These are phyloP conservation scores for Camponotus floridanus DNA, from an alignment of 1,140 invertebrate species.

Conservation along the genomic window DNA sequence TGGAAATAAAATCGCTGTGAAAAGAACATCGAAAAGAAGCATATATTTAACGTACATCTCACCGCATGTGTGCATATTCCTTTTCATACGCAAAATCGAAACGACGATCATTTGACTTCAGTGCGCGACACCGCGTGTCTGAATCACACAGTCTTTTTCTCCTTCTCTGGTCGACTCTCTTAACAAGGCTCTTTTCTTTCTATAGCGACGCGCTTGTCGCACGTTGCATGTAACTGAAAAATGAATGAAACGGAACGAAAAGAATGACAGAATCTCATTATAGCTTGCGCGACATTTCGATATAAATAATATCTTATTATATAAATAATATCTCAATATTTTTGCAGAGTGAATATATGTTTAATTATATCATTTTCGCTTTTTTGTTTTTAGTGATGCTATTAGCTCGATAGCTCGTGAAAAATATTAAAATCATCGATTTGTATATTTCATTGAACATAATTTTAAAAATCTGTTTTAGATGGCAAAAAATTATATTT, in stretches of 20 bases:
- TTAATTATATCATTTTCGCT: conserved; percentile 11
- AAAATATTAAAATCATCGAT: background rate
- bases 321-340: background rate
- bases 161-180: background rate
- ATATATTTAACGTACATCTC: background rate
- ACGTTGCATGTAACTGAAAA: background rate
- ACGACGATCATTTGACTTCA: conserved; percentile 23
- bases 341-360: too few relatives aligned
- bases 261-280: background rate
- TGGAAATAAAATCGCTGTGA: conserved; percentile 13
- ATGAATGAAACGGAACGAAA: background rate
- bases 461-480: background rate
- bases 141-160: conserved; percentile 30
- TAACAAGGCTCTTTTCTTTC: background rate
- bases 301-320: conserved; percentile 8
- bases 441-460: background rate
- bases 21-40: background rate
- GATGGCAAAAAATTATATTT: background rate
- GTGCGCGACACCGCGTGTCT: background rate
- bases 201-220: background rate
- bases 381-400: background rate
- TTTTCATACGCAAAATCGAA: background rate
- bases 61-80: background rate
- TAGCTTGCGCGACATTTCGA: background rate
- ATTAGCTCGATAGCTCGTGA: background rate